These are phyloP conservation scores for Wiebesia pumilae DNA, from an alignment of 1,140 invertebrate species.

Conservation along the genomic window DNA sequence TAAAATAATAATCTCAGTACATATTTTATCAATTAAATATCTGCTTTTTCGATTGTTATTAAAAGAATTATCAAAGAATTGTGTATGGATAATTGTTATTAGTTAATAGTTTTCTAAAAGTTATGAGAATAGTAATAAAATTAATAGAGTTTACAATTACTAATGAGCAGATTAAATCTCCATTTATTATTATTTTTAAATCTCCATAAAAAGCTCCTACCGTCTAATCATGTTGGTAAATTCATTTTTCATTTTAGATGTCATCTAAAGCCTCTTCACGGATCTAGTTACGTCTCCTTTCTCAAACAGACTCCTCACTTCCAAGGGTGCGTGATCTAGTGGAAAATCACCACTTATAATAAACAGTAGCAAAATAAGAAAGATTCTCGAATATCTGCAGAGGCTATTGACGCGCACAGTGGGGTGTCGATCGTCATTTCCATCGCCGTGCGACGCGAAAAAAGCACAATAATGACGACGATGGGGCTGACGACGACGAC, in stretches of 20 bases:
- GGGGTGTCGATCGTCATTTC: not conserved
- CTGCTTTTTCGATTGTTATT: too few relatives aligned
- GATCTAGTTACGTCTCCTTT: not conserved
- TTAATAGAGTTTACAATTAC: too few relatives aligned
- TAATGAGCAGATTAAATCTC: not conserved
- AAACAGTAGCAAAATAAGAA: conserved; percentile 30
- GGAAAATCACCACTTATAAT: not conserved
- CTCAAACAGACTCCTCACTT: not conserved
- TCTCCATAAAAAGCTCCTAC: not conserved
- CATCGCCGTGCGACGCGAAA: not conserved
- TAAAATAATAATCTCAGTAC: too few relatives aligned
- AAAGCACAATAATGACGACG: not conserved
- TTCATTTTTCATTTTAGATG: not conserved
- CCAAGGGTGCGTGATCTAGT: not conserved
- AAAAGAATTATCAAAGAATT: too few relatives aligned
- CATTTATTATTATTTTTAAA: not conserved
- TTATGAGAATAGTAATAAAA: too few relatives aligned
- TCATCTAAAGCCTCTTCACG: not conserved
- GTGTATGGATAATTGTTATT: too few relatives aligned
- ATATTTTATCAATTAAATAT: too few relatives aligned
- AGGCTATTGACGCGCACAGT: not conserved
- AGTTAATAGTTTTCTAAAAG: too few relatives aligned
- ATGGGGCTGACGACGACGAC: too few relatives aligned
- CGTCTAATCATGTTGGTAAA: not conserved
- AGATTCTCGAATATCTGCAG: conserved; percentile 38